phyloP scores from a whole-genome alignment of 1,140 invertebrate genomes.

The Coenobita brevimanus region DNA sequence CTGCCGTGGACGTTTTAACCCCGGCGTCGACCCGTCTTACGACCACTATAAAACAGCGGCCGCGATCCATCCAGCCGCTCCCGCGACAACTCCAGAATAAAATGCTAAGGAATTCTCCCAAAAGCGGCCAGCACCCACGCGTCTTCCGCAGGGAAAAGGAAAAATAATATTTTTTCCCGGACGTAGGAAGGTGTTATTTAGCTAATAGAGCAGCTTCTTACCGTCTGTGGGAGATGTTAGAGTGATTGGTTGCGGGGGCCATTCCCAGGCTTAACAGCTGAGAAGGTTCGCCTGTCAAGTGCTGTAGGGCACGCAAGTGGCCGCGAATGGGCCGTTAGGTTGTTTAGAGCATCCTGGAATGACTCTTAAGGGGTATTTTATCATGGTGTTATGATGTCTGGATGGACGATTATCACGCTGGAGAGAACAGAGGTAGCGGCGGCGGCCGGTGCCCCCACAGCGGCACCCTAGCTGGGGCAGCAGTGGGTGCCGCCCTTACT shows the following conservation, averaged over 20 bases:
- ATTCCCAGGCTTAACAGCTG: constrained; percentile 50
- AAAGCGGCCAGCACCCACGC: constrained; percentile 2
- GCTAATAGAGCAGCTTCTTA: constrained; percentile 26
- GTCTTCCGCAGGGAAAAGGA: constrained; percentile 1
- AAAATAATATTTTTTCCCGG: background rate
- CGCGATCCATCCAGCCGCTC: constrained; percentile 14
- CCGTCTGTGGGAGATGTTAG: constrained; percentile 28
- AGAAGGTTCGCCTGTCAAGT: constrained; percentile 49
- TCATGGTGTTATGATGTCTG: constrained; percentile 60
- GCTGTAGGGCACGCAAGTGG: constrained; percentile 63
- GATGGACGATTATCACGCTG: constrained; percentile 58
- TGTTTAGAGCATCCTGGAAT: constrained; percentile 66
- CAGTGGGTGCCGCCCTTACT: background rate
- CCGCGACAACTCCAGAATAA: constrained; percentile 49
- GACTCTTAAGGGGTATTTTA: constrained; percentile 55
- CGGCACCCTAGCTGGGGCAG: background rate
- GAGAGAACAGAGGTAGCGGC: constrained; percentile 21
- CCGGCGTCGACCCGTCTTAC: constrained; percentile 43
- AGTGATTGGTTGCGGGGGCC: constrained; percentile 45
- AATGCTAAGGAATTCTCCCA: constrained; percentile 34
- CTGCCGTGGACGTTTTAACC: constrained; percentile 43
- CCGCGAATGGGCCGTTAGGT: constrained; percentile 65
- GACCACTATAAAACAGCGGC: constrained; percentile 54
- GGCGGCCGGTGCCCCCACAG: background rate
- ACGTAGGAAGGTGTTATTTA: constrained; percentile 9